Base-by-base conservation (phyloP, 2,113 vertebrate species). In the Neomonachus schauinslandi region DNA sequence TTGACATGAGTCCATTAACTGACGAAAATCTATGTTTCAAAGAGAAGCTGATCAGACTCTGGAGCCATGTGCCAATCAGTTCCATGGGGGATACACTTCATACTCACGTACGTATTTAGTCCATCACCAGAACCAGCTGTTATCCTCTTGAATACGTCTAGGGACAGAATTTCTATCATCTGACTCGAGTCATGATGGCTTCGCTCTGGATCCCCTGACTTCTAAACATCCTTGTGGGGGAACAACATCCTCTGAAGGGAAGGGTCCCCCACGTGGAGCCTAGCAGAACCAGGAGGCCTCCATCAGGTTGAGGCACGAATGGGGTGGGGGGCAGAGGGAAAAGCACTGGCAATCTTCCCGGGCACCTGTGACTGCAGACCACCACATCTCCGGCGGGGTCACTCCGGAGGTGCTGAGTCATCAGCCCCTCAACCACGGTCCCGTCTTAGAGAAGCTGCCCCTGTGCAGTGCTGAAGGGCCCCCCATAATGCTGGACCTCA, bases 31-130 rank as follows among this genome's bases (percentile, higher is more conserved):
- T 42, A 0, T 15, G 7, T 7, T n/a, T 71, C 8, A 6, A 67
- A 76, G 92, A 55, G 33, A 81, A 26, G 5, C 13, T 26, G 13
- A 4, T 33, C 1, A 0, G 14, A 9, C 1, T 9, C 31, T 2
- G 85, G 15, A 14, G 7, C 8, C 11, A 0, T 4, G 8, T 1
- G 18, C 13, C 8, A 5, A 0, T 3, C 31, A 4, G 63, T 5
- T 10, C 1, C 7, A 1, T 1, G 24, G 33, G 79, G 26, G 39
- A 4, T 1, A 33, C 16, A 14, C 0, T 14, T 77, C 18, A 21
- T 1, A 0, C 3, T 49, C 24, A 24, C 0, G 0, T 5, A 5
- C 0, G 0, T 46, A 10, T n/a, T 77, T 11, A 15, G 24, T 46
- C 42, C 49, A 19, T 1, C 21, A 10, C 19, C 4, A 0, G 24